Evolutionary conservation across 2,888 invertebrate species (phyloP), one percentile per base, ranked within the genome.

Genomic region (Mesorhabditis belari): DNA sequence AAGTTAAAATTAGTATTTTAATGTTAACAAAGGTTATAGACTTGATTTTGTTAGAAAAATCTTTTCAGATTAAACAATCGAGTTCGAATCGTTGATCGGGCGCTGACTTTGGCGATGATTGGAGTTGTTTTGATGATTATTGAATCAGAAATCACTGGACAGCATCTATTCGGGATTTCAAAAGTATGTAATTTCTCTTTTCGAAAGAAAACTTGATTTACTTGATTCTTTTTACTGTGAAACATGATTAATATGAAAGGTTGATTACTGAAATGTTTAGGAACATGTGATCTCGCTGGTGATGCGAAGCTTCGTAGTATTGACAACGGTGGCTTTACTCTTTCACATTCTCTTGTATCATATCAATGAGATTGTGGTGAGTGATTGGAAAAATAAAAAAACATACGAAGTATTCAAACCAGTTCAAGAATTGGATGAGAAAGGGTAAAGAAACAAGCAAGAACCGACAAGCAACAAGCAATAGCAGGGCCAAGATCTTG

Each of bases 281-380:
- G 59, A 60, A 29, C 66, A 69, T 49, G 55, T 64, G 6, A 59
- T 69, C 12, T 79, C 79, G 5, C 65, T 73, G 21, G 49, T 69
- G 3, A 63, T 76, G 25, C 74, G 79, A 9, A 55, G 70, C 3
- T 60, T 70, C 26, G 70, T 76, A n/a, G 61, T 66, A 1, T 35
- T 71, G n/a, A 72, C 78, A 1, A 79, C 79, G 2, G 29, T 75
- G 19, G 65, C 65, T 5, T 65, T 79, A 5, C 68, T 80, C 17
- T 67, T 66, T 50, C 73, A 77, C 55, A 75, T 79, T 51, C 64
- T 77, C n/a, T 64, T 70, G 25, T 79, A 74, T 55, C 79, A 79
- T 62, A 58, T 71, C n/a, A 79, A 79, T 64, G 79, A 79, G 59
- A 69, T 79, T 53, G 67, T 73, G 70, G 77, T 79, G 60, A 29